Conservation (phyloP, 2,797 vertebrate species). For the Acipenser transmontanus region DNA sequence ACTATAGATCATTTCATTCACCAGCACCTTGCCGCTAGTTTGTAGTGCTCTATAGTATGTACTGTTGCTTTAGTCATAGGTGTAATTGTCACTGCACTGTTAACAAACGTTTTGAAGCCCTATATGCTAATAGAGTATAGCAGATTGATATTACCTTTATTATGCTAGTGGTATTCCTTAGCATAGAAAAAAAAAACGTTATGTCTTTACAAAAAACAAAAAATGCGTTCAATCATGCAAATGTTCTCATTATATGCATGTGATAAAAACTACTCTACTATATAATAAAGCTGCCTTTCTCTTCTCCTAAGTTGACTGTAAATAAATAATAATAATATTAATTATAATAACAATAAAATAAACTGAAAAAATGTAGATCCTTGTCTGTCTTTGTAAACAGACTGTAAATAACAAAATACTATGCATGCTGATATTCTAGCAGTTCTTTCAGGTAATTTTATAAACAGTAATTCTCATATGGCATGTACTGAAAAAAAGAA, state of each 20-base stretch:
- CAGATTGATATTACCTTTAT: constrained; percentile 53
- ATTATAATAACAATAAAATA: too few relatives aligned
- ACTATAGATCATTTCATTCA: constrained; percentile 79
- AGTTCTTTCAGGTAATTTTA: constrained; percentile 98
- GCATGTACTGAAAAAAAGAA: constrained; percentile 79
- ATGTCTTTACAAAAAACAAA: constrained; percentile 34
- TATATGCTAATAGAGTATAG: constrained; percentile 72
- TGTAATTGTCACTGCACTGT: constrained; percentile 69
- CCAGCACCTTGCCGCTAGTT: constrained; percentile 78
- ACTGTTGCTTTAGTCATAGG: constrained; percentile 81
- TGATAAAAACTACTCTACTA: constrained; percentile 70
- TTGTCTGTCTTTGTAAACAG: constrained; percentile 81
- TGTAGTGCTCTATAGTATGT: constrained; percentile 70
- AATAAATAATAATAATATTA: constrained; percentile 60
- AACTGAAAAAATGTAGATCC: constrained; percentile 53
- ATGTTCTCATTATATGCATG: constrained; percentile 84
- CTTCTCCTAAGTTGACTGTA: constrained; percentile 77
- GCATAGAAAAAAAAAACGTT: constrained; percentile 57
- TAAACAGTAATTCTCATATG: constrained; percentile 80
- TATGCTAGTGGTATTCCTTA: constrained; percentile 59
- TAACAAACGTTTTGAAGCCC: constrained; percentile 80
- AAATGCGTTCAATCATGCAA: constrained; percentile 62
- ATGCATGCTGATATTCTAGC: constrained; percentile 91
- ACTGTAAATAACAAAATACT: constrained; percentile 67
- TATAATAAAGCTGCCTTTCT: constrained; percentile 72